A percentile compares a stretch with the other conserved stretches of the same genome.
phyloP scores from a whole-genome alignment of 2,113 vertebrate species.

The Pica pica region DNA sequence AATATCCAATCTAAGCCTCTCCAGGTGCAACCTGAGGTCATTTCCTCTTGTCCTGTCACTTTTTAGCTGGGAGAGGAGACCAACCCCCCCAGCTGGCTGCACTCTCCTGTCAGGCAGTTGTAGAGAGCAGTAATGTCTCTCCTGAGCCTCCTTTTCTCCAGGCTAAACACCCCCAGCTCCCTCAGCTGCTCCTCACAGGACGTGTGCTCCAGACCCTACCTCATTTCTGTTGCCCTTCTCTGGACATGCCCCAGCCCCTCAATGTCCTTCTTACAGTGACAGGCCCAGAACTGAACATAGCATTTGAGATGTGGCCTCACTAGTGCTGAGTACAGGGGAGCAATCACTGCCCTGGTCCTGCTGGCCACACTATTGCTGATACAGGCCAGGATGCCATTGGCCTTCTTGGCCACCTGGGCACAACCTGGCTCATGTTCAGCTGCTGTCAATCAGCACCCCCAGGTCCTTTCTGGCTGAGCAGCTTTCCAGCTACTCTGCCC shows the following conservation, averaged over 20 bases:
- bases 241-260: background rate
- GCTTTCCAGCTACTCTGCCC: background rate
- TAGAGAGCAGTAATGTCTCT: accelerated
- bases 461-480: background rate
- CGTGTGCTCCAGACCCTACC: background rate
- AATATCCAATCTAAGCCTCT: background rate
- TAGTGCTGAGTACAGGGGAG: background rate
- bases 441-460: background rate
- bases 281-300: background rate
- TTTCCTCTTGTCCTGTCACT: background rate
- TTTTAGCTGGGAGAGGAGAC: background rate
- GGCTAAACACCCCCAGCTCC: background rate
- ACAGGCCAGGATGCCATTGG: background rate
- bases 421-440: accelerated
- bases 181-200: background rate
- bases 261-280: background rate
- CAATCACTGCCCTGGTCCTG: background rate
- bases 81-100: accelerated
- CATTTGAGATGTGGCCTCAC: accelerated
- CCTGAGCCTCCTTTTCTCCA: background rate
- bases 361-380: background rate
- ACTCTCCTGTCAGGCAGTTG: background rate
- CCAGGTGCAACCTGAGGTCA: background rate
- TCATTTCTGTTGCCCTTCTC: background rate
- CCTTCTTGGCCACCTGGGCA: background rate